phyloP scores from a whole-genome alignment of 1,140 invertebrate genomes.

The Eubasilissa regina region DNA sequence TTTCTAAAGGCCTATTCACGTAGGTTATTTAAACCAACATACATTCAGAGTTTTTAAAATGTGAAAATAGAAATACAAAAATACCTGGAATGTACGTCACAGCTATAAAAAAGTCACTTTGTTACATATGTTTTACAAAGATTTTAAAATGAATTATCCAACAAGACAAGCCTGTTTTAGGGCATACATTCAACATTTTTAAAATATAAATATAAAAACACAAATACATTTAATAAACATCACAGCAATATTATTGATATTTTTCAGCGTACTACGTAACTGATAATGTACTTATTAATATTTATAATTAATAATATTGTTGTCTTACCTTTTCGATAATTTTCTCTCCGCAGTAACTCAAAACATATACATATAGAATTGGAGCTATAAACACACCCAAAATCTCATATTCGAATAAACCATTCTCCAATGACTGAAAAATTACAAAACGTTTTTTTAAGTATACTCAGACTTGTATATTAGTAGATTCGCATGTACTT shows the following conservation, averaged over 20 bases:
- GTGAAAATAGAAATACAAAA: too few species aligned
- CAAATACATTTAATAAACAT: too few species aligned
- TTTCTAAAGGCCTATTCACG: too few species aligned
- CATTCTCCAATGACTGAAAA: constrained; percentile 35
- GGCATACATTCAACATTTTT: too few species aligned
- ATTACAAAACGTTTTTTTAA: background rate
- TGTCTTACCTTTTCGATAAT: constrained; percentile 20
- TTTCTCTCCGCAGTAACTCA: constrained; percentile 38
- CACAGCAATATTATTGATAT: background rate
- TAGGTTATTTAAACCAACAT: too few species aligned
- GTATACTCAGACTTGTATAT: background rate
- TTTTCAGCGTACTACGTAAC: too few species aligned
- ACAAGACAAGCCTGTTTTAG: background rate
- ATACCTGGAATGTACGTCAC: too few species aligned
- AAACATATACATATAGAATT: constrained; percentile 4
- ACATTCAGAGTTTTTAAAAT: too few species aligned
- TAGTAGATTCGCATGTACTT: background rate
- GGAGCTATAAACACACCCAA: background rate
- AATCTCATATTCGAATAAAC: constrained; percentile 12
- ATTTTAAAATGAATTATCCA: background rate
- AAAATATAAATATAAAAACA: too few species aligned
- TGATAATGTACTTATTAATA: background rate
- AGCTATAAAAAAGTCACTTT: background rate
- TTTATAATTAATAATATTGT: background rate
- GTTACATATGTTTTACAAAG: background rate